These are phyloP conservation scores for Cydia strobilella DNA, from an alignment of 1,140 invertebrate species.

Conservation along the genomic window DNA sequence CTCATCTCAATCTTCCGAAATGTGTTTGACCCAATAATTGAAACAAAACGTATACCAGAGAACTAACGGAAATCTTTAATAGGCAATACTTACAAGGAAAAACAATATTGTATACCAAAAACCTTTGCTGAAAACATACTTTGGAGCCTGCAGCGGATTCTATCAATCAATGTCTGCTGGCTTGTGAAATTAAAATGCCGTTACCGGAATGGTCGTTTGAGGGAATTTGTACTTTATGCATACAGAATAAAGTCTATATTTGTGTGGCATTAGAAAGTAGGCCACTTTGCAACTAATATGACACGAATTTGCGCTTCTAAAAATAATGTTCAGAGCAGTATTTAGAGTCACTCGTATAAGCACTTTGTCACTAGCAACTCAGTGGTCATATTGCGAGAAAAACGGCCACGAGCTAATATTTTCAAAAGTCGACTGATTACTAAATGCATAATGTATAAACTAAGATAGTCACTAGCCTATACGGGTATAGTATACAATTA, in stretches of 20 bases:
- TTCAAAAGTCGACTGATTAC: no score
- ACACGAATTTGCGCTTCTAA: constrained; percentile 10
- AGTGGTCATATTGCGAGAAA: not conserved
- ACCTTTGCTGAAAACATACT: constrained; percentile 13
- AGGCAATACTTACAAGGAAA: not conserved
- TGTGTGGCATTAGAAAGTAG: not conserved
- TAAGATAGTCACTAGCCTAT: no score
- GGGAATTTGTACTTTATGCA: not conserved
- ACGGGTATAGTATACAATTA: no score
- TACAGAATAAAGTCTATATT: not conserved
- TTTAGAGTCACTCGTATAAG: not conserved
- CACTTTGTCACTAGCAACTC: not conserved
- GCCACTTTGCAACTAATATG: constrained; percentile 18
- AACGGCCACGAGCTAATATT: not conserved
- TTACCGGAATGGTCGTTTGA: not conserved
- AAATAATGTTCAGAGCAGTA: not conserved
- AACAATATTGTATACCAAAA: constrained; percentile 1
- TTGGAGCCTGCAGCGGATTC: constrained; percentile 8
- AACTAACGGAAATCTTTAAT: not conserved
- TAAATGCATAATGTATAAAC: no score
- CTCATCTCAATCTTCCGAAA: no score
- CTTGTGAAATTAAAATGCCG: not conserved
- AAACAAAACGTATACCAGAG: not conserved
- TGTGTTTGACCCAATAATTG: no score
- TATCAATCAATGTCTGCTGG: constrained; percentile 23